Evolutionary conservation across 2,888 invertebrate species (phyloP).

Genomic region (Suillia variegata): DNA sequence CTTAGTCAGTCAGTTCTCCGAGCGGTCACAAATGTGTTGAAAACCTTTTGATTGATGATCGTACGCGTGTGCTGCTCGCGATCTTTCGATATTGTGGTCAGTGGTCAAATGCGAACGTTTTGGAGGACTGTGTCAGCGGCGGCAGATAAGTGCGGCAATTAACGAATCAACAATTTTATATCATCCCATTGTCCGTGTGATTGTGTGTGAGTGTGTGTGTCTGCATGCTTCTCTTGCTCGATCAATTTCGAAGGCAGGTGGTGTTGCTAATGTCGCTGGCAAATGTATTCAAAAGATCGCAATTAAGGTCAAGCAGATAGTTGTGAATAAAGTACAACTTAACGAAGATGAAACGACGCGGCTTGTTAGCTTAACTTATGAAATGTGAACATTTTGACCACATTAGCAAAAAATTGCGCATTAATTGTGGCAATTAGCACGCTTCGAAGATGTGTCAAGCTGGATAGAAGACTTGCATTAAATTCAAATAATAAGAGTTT

Average conservation of each 20-base stretch:
- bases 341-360: no score
- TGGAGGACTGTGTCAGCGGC: slow-evolving; percentile 12
- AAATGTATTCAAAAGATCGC: slow-evolving; percentile 53
- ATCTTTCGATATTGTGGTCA: slow-evolving; percentile 1
- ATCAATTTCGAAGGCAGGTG: slow-evolving; percentile 30
- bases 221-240: neutral
- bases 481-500: no score
- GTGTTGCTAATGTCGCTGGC: slow-evolving; percentile 43
- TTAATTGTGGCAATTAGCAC: no score
- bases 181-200: neutral
- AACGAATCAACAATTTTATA: neutral
- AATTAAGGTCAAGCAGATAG: slow-evolving; percentile 47
- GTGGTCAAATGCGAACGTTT: neutral
- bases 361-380: no score
- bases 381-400: no score
- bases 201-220: slow-evolving; percentile 7
- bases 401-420: no score
- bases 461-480: no score
- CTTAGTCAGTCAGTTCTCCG: no score
- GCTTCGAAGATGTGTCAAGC: no score
- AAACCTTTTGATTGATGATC: slow-evolving; percentile 49
- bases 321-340: neutral
- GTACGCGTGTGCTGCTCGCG: no score
- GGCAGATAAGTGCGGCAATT: slow-evolving; percentile 13
- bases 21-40: slow-evolving; percentile 48